Percentiles rank a stretch among this genome's conserved stretches.
phyloP scores from a whole-genome alignment of 2,797 vertebrate genomes.

The Okamejei kenojei region DNA sequence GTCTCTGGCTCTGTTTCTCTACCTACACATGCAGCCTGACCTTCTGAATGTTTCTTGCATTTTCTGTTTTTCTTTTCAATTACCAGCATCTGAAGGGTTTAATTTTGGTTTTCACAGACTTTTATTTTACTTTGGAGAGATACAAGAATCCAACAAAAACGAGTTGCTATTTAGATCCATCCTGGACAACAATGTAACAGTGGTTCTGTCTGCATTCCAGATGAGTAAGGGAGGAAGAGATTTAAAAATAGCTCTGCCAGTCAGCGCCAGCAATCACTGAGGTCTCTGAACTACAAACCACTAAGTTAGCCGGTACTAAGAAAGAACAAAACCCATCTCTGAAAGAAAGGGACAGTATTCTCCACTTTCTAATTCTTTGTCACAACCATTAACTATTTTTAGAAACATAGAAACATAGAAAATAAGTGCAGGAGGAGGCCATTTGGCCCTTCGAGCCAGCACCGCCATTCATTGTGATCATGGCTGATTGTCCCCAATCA shows the following conservation, averaged over 20 bases:
- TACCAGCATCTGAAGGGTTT: too few species aligned
- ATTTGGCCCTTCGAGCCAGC: too few species aligned
- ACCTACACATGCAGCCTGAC: too few species aligned
- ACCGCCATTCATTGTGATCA: too few species aligned
- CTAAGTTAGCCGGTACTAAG: neutral
- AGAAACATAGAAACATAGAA: too few species aligned
- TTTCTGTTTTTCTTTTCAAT: too few species aligned
- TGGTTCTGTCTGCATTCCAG: constrained; percentile 43
- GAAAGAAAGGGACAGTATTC: neutral
- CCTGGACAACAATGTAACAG: constrained; percentile 54
- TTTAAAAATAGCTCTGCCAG: constrained; percentile 47
- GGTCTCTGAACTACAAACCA: constrained; percentile 55
- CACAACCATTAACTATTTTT: neutral
- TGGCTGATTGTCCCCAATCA: too few species aligned
- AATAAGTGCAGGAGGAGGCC: too few species aligned
- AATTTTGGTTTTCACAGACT: neutral
- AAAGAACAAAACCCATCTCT: neutral
- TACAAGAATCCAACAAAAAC: neutral
- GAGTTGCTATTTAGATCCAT: constrained; percentile 41
- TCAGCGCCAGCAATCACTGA: constrained; percentile 42
- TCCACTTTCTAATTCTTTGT: neutral
- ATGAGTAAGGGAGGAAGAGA: constrained; percentile 51
- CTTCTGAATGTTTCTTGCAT: too few species aligned
- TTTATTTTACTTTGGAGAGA: neutral
- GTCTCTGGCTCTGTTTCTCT: too few species aligned